Conservation (phyloP, 2,113 vertebrate genomes). For the Brachyistius frenatus region DNA sequence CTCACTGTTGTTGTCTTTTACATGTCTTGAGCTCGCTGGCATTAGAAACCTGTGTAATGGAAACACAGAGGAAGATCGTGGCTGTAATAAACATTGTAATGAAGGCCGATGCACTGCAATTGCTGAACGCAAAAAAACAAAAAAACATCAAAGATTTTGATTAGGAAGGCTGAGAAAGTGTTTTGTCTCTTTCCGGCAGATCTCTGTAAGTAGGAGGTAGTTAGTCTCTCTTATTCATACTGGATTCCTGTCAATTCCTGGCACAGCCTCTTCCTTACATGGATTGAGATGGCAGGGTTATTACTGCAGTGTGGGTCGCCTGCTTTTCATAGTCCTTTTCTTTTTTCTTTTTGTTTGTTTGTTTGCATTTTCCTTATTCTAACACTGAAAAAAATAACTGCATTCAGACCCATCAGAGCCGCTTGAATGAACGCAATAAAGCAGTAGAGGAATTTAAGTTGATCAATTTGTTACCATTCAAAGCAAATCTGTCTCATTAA, state of each 20-base stretch:
- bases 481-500: constrained; percentile 20
- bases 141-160: constrained; percentile 37
- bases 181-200: constrained; percentile 51
- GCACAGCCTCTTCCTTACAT: constrained; percentile 67
- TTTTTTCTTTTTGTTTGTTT: constrained; percentile 23
- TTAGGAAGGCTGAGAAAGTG: constrained; percentile 38
- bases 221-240: constrained; percentile 67
- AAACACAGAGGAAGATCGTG: constrained; percentile 11
- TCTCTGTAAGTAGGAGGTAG: constrained; percentile 68
- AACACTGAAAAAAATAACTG: constrained; percentile 10
- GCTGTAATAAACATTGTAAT: constrained; percentile 25
- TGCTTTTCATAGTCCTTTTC: constrained; percentile 35
- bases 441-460: constrained; percentile 23
- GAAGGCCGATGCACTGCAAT: constrained; percentile 16
- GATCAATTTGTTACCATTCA: constrained; percentile 13
- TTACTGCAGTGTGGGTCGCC: constrained; percentile 60
- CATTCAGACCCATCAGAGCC: constrained; percentile 21
- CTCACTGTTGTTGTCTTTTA: constrained; percentile 19
- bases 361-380: constrained; percentile 14
- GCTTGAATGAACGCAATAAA: constrained; percentile 16
- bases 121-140: constrained; percentile 16
- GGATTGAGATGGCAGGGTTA: constrained; percentile 69
- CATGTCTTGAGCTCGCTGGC: constrained; percentile 16
- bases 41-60: constrained; percentile 47
- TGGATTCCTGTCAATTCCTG: constrained; percentile 64